Evolutionary conservation across 1,140 invertebrate genomes (phyloP), one percentile per base, ranked within the genome.

Genomic region (Drosophila virilis): DNA sequence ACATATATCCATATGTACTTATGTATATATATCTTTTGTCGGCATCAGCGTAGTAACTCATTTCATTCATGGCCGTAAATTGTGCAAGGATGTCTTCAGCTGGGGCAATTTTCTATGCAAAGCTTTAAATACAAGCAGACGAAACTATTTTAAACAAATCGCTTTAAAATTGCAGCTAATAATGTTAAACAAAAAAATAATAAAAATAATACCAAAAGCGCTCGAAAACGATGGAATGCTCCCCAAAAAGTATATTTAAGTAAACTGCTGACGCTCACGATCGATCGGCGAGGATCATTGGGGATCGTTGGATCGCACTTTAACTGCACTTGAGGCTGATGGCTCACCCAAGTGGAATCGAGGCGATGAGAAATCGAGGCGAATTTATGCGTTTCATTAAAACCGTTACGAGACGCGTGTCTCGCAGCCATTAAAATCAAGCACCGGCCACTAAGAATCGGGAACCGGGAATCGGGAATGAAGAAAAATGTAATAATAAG

Each of bases 361-460:
- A 65, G 74, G 65, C 77, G 74, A 59, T 62, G 64, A 52, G 60
- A 77, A 78, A 68, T 67, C 66, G 72, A 78, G 69, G 61, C 70
- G 78, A 86, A 88, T 86, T 86, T 82, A 88, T 86, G 76, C 88
- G 79, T 86, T 86, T 88, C 83, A 86, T 83, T 86, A 86, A 78
- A 88, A 77, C 83, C 83, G 83, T 88, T 86, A 86, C 76, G 60
- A 79, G 79, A 68, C 79, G 83, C 83, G 83, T 86, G 83, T 86
- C 82, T 77, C 50, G 40, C 50, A 62, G 79, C 79, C 79, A 88
- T 88, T 88, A 86, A 59, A 76, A 55, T 46, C 73, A 80, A 66
- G 45, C 35, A 32, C 32, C 43, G 38, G 33, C 60, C 38, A 57
- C 50, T 40, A 13, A 68, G 50, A 60, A 55, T 55, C 57, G 8